Base-by-base conservation (phyloP, 2,888 invertebrate genomes). In the Lomographa bimaculata region DNA sequence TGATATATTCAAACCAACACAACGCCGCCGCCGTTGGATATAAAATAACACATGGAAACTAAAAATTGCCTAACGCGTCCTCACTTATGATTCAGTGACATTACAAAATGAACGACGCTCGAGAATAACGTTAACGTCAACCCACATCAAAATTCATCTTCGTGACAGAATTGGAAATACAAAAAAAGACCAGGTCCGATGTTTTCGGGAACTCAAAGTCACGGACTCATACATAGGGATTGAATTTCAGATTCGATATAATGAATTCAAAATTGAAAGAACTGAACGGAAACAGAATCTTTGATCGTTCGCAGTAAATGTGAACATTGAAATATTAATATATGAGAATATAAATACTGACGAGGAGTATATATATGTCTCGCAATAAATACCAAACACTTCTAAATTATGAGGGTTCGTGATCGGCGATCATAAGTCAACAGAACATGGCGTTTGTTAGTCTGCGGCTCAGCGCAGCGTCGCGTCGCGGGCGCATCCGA, bases 111-210 rank as follows among this genome's bases (percentile, higher is more conserved):
- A 71, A 63, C 54, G 49, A 58, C 50, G 45, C 45, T 48, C 44
- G 53, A 56, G 57, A 66, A 70, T 64, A 70, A 54, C 49, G 49
- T 57, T 63, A 55, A 71, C 64, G 74, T 72, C 79, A 65, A 82
- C 81, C 82, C 76, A 70, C 59, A 69, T 85, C 80, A 82, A 76
- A 73, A 75, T 68, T 66, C 65, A 67, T 62, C 55, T 50, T 50
- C 48, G 37, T 35, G 54, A 46, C 54, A 52, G 47, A 44, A 48
- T 53, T 53, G 50, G 54, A 63, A 62, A 45, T 29, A 46, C 54
- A 69, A 76, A 73, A 72, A 64, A 59, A 70, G 59, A 64, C 48
- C 57, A 55, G 50, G 50, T 34, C 38, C 46, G 21, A 40, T 52
- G 41, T 64, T 69, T 73, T 66, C 57, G 58, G 62, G 53, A 60